A percentile compares a stretch with the other conserved stretches of the same genome.
These are phyloP conservation scores for Apocheima hispidaria DNA, from an alignment of 2,888 invertebrate genomes.

Conservation along the genomic window DNA sequence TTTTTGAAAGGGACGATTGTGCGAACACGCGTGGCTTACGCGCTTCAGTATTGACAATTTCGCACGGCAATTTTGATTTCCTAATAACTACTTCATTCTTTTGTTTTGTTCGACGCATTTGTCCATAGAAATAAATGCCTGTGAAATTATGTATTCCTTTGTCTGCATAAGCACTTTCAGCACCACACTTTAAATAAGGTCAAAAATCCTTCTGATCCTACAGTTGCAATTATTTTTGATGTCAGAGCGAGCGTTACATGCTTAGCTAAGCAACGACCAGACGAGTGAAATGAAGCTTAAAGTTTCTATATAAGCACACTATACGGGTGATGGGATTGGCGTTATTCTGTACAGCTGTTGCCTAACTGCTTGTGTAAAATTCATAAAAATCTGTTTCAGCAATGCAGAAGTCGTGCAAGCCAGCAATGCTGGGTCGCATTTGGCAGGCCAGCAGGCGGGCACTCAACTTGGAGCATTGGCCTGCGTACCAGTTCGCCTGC, in stretches of 20 bases:
- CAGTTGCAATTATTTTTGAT: too few species aligned
- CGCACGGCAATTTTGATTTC: not conserved
- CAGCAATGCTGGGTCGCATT: slow-evolving; percentile 71
- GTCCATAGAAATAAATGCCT: too few species aligned
- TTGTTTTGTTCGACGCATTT: too few species aligned
- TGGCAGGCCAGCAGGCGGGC: slow-evolving; percentile 75
- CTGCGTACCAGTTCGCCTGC: slow-evolving; percentile 75
- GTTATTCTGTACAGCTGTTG: not conserved
- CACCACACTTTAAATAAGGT: too few species aligned
- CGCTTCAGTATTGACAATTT: not conserved
- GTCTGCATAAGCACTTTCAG: too few species aligned
- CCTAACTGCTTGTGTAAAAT: not conserved
- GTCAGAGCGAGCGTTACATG: too few species aligned
- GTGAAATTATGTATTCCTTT: too few species aligned
- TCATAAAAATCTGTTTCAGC: slow-evolving; percentile 56
- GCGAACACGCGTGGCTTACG: slow-evolving; percentile 5
- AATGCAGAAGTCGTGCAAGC: slow-evolving; percentile 76
- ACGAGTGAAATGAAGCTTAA: not conserved
- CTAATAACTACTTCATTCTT: not conserved
- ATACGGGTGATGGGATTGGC: not conserved
- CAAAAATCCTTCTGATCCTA: too few species aligned
- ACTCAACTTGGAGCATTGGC: slow-evolving; percentile 72
- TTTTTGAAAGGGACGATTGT: slow-evolving; percentile 29
- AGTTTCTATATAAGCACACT: not conserved
- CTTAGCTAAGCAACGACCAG: not conserved